phyloP scores from a whole-genome alignment of 2,113 vertebrate genomes.

The Oceanites oceanicus region DNA sequence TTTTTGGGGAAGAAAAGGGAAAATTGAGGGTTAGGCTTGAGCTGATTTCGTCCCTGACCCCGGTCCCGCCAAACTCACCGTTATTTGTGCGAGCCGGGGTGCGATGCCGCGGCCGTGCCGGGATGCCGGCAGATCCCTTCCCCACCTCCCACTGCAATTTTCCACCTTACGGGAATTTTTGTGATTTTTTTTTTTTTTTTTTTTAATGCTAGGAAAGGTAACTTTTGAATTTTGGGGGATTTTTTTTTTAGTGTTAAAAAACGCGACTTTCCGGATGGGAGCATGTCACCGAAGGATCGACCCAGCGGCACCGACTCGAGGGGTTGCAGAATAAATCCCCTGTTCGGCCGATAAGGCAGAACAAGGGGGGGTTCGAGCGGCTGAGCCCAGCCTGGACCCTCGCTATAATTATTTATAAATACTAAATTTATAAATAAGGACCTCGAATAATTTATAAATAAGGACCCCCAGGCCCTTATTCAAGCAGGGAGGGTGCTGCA shows the following conservation, averaged over 20 bases:
- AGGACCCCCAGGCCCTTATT: no score
- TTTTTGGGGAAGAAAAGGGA: background rate
- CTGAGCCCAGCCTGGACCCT: background rate
- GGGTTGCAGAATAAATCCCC: background rate
- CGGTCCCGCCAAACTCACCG: background rate
- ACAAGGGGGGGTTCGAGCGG: background rate
- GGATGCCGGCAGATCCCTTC: background rate
- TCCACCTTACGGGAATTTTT: background rate
- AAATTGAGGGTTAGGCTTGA: background rate
- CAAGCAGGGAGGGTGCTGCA: background rate
- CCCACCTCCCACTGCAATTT: background rate
- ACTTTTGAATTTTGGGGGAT: background rate
- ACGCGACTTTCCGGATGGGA: background rate
- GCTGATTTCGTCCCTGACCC: no score
- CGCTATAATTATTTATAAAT: background rate
- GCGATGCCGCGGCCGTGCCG: fast-evolving
- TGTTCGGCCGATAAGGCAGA: fast-evolving
- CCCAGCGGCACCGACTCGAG: no score
- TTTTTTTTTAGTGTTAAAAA: background rate
- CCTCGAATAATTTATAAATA: background rate
- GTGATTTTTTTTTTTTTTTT: background rate
- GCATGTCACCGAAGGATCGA: background rate
- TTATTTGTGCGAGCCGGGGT: background rate
- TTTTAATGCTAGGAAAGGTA: background rate
- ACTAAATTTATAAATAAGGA: background rate